phyloP scores from a whole-genome alignment of 2,888 invertebrate species.

The Phengaris arion region DNA sequence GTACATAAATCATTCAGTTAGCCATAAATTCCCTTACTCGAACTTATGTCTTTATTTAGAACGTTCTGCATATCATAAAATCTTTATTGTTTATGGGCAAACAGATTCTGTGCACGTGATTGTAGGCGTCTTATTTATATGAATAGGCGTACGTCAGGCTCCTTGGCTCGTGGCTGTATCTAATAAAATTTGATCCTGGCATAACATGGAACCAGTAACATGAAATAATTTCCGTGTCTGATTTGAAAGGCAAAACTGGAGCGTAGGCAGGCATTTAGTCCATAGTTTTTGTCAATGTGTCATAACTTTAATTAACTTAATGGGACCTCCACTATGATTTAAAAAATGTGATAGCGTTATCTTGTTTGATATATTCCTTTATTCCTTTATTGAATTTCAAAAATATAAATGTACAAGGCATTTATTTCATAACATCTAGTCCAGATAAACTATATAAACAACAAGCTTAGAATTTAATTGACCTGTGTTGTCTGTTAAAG shows the following conservation, averaged over 20 bases:
- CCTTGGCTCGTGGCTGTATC: constrained; percentile 13
- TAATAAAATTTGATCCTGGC: constrained; percentile 21
- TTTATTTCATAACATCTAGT: no score
- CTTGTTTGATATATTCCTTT: no score
- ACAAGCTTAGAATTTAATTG: no score
- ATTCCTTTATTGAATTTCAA: no score
- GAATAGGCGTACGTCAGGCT: constrained; percentile 10
- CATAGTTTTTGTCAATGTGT: constrained; percentile 5
- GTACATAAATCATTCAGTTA: neutral
- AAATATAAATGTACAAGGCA: no score
- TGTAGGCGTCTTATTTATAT: constrained; percentile 19
- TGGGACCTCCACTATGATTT: neutral
- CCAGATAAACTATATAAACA: no score
- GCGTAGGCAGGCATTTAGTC: neutral
- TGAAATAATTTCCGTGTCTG: constrained; percentile 2
- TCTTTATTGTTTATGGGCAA: constrained; percentile 13
- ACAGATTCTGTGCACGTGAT: constrained; percentile 13
- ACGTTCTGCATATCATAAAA: constrained; percentile 1
- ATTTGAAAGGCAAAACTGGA: constrained; percentile 17
- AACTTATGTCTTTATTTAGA: constrained; percentile 17
- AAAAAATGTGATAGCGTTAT: neutral
- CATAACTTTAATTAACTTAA: neutral
- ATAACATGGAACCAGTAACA: constrained; percentile 9
- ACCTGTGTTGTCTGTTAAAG: no score
- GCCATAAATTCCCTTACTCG: neutral